Conservation (phyloP, 2,797 vertebrate genomes). For the Bryconaethiops microstoma region DNA sequence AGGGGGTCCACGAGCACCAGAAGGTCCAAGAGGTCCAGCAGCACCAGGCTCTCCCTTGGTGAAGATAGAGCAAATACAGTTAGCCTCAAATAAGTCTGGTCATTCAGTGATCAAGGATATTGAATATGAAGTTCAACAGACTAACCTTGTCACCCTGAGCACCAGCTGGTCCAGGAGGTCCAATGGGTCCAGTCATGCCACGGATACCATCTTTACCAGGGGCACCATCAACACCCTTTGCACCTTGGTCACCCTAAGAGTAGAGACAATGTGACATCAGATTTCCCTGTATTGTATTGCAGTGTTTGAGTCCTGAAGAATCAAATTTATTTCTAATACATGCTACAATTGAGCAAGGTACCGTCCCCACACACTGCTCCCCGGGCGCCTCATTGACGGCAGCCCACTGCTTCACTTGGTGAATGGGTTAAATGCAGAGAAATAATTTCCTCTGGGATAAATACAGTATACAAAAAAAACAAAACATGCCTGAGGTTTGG, state of each 20-base stretch:
- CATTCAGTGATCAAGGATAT: background rate
- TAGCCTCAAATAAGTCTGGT: background rate
- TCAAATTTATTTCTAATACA: too few species aligned
- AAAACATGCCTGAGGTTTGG: background rate
- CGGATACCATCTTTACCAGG: slow-evolving; percentile 92
- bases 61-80: background rate
- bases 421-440: too few species aligned
- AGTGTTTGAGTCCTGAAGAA: background rate
- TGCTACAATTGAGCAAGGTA: background rate
- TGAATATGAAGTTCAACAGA: background rate
- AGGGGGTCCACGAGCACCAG: slow-evolving; percentile 88
- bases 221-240: slow-evolving; percentile 89
- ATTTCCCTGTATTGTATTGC: background rate
- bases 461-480: too few species aligned
- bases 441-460: too few species aligned
- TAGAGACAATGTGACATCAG: slow-evolving; percentile 31
- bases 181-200: slow-evolving; percentile 94
- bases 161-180: slow-evolving; percentile 92
- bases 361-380: too few species aligned
- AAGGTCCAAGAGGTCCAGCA: slow-evolving; percentile 82
- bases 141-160: slow-evolving; percentile 90
- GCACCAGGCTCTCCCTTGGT: slow-evolving; percentile 89
- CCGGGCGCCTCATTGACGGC: too few species aligned
- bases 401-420: too few species aligned
- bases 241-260: slow-evolving; percentile 88